Conservation (phyloP, 1,140 invertebrate species). For the Pseudobourletiella spinata region DNA sequence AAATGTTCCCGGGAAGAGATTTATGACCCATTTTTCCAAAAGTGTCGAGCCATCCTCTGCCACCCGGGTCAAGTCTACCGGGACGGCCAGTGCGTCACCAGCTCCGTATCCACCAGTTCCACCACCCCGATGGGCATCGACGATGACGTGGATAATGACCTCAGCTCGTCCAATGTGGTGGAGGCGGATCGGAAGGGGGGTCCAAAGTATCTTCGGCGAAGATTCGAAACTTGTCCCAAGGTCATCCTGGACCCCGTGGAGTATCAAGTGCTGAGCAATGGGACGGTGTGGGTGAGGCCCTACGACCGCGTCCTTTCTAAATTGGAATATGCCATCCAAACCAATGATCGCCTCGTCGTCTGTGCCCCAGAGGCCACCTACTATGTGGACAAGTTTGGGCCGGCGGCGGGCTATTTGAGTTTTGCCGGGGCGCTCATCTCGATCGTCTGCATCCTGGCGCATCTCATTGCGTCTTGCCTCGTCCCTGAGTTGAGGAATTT, state of each 20-base stretch:
- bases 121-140: slow-evolving; percentile 6
- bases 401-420: slow-evolving; percentile 44
- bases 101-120: slow-evolving; percentile 17
- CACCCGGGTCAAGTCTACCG: slow-evolving; percentile 35
- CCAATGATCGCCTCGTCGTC: slow-evolving; percentile 31
- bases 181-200: slow-evolving; percentile 4
- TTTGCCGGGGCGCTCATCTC: slow-evolving; percentile 45
- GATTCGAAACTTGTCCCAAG: slow-evolving; percentile 40
- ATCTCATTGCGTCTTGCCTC: slow-evolving; percentile 44
- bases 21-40: slow-evolving; percentile 49
- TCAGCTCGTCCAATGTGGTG: slow-evolving; percentile 16
- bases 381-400: slow-evolving; percentile 42
- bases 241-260: slow-evolving; percentile 43
- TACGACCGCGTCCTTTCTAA: slow-evolving; percentile 40
- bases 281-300: slow-evolving; percentile 41
- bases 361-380: slow-evolving; percentile 25
- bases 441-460: slow-evolving; percentile 44
- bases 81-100: slow-evolving; percentile 24
- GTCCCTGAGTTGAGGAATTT: slow-evolving; percentile 47
- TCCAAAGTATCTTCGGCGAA: background rate
- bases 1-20: slow-evolving; percentile 40
- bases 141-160: slow-evolving; percentile 7
- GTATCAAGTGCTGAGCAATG: slow-evolving; percentile 41
- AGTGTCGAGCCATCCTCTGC: slow-evolving; percentile 43
- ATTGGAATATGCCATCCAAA: slow-evolving; percentile 38